phyloP scores from a whole-genome alignment of 2,113 vertebrate species.

The Phoenicopterus ruber region DNA sequence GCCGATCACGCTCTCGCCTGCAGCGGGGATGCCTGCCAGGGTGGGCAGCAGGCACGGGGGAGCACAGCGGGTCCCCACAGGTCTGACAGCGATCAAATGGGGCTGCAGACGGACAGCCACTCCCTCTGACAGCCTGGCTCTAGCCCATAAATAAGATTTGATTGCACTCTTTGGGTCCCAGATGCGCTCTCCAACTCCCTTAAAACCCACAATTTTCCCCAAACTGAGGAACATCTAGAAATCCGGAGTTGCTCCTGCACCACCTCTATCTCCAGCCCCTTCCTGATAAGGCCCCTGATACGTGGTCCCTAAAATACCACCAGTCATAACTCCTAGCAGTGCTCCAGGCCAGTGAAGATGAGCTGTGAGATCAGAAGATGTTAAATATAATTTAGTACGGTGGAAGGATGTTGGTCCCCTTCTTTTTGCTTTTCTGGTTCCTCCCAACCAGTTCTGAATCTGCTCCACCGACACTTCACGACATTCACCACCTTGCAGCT shows the following conservation, averaged over 20 bases:
- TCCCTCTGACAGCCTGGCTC: neutral
- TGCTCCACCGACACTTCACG: neutral
- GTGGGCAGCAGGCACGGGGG: neutral
- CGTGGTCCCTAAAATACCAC: neutral
- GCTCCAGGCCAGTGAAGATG: neutral
- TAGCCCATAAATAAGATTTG: neutral
- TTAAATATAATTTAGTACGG: neutral
- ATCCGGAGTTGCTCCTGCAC: neutral
- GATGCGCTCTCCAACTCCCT: neutral
- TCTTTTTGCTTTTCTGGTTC: neutral
- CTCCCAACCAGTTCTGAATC: neutral
- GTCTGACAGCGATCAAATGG: neutral
- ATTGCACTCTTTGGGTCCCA: neutral
- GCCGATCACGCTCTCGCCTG: neutral
- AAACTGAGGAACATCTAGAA: neutral
- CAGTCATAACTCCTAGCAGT: neutral
- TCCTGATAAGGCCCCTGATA: neutral
- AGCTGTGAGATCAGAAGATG: neutral
- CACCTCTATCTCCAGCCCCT: neutral
- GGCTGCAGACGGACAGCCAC: neutral
- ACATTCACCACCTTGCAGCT: neutral
- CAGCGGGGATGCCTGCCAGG: neutral
- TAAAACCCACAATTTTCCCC: neutral
- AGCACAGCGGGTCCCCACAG: fast-evolving
- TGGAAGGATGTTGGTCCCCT: neutral